Conservation (phyloP, 2,113 vertebrate genomes). For the Mugil cephalus region DNA sequence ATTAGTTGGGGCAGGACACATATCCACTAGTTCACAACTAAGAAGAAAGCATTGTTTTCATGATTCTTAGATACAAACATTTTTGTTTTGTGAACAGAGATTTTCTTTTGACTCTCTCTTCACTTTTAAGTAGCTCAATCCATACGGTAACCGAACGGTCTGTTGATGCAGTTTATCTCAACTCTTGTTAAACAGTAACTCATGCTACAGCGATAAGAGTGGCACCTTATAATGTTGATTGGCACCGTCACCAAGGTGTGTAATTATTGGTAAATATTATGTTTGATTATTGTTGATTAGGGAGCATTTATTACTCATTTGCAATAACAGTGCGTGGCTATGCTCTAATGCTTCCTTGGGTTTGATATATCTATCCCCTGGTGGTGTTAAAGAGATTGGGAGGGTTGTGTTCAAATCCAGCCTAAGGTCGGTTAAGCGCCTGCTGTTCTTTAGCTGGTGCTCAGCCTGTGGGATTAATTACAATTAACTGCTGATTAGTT, state of each 20-base stretch:
- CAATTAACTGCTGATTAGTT: constrained; percentile 67
- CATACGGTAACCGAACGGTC: constrained; percentile 13
- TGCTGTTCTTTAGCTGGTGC: constrained; percentile 60
- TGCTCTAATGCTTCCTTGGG: constrained; percentile 1
- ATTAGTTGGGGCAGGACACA: constrained; percentile 5
- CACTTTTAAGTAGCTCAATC: background rate
- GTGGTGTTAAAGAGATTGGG: constrained; percentile 30
- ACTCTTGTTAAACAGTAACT: constrained; percentile 72
- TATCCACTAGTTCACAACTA: background rate
- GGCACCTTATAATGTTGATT: background rate
- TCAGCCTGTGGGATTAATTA: constrained; percentile 65
- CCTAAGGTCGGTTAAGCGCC: constrained; percentile 43
- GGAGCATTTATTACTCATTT: constrained; percentile 39
- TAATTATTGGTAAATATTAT: constrained; percentile 46
- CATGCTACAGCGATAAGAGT: background rate
- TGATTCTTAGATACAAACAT: background rate
- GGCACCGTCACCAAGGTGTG: background rate
- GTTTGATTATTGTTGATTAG: constrained; percentile 43
- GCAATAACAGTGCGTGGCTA: constrained; percentile 9
- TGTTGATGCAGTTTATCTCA: constrained; percentile 39
- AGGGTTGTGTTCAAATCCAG: constrained; percentile 28
- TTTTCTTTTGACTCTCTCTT: constrained; percentile 8
- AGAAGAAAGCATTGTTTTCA: background rate
- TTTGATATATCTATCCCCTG: constrained; percentile 28
- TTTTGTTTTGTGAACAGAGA: background rate